Evolutionary conservation across 2,888 invertebrate genomes (phyloP), one percentile per base, ranked within the genome.

Genomic region (Ganaspis brasiliensis): DNA sequence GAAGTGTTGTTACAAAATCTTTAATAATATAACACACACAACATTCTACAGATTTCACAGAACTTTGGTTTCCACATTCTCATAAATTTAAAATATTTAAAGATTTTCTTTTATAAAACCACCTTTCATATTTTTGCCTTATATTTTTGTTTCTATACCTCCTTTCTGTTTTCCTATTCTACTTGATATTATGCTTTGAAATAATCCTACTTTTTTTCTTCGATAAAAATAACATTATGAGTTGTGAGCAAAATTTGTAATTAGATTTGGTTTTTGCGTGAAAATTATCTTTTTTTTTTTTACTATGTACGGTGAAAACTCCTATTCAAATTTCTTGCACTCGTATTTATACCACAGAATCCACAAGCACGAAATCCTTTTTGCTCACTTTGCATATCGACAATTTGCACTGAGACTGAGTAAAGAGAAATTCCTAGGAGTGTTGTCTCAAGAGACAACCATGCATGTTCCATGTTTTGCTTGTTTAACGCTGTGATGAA

Each of bases 371-470:
- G 37, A 67, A 67, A 67, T 67, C 63, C 63, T 67, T 67, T 67
- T 40, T 21, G 40, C 63, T 19, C 63, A 67, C 63, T 67, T 40
- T 67, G 63, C 63, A 67, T 67, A 67, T 67, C 63, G 63, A 67
- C 63, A 67, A 67, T 67, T 67, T 67, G 21, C 24, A 21, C 40
- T 63, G 61, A 63, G 61, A 19, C 35, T n/a, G 61, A 19, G 21
- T 63, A 19, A 19, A 63, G 61, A 67, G 63, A 45, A 40, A 67
- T 67, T 67, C 63, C 63, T 45, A 8, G 24, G 3, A 40, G 2
- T 24, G n/a, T 67, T 67, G 21, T 67, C 63, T 67, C 63, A 40
- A 6, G 63, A 40, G 63, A 45, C 45, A 19, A 67, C 6, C 8
- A 24, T 40, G 40, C 37, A 40, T 67, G 19, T 1, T 67, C 37